Evolutionary conservation across 2,113 vertebrate species (phyloP).

Genomic region (Lathamus discolor): DNA sequence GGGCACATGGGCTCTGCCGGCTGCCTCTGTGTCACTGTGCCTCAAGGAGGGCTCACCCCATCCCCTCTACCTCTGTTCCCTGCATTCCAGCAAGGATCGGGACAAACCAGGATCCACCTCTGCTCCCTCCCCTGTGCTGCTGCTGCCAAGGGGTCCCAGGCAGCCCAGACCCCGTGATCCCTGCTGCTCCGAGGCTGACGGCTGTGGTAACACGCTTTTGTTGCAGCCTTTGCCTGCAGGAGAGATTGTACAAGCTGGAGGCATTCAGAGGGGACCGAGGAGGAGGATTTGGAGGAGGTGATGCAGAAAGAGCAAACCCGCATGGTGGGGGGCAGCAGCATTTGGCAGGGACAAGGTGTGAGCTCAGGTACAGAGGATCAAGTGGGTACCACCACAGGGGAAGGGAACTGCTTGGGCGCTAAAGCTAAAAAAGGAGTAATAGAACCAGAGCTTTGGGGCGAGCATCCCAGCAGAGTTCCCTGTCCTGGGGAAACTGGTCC

Average conservation of each 20-base stretch:
- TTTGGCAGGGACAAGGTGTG: not conserved
- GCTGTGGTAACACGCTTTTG: not conserved
- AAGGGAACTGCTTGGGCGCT: not conserved
- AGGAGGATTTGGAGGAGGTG: not conserved
- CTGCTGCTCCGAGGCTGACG: not conserved
- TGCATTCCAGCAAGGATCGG: not conserved
- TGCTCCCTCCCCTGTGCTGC: not conserved
- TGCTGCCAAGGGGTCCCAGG: accelerated
- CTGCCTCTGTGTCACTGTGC: not conserved
- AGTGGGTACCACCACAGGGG: not conserved
- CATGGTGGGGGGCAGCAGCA: not conserved
- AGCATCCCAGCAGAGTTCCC: not conserved
- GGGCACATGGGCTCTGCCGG: accelerated
- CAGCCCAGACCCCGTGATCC: not conserved
- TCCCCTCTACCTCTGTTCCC: not conserved
- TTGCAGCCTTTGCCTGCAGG: not conserved
- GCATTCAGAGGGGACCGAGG: not conserved
- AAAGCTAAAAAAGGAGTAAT: not conserved
- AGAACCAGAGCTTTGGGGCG: not conserved
- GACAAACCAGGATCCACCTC: not conserved
- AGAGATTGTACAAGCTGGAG: not conserved
- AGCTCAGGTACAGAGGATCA: not conserved
- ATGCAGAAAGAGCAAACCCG: not conserved
- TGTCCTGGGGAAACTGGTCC: not conserved
- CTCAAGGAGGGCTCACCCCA: not conserved